Conservation (phyloP, 2,888 invertebrate genomes). For the Chymomyza procnemis region DNA sequence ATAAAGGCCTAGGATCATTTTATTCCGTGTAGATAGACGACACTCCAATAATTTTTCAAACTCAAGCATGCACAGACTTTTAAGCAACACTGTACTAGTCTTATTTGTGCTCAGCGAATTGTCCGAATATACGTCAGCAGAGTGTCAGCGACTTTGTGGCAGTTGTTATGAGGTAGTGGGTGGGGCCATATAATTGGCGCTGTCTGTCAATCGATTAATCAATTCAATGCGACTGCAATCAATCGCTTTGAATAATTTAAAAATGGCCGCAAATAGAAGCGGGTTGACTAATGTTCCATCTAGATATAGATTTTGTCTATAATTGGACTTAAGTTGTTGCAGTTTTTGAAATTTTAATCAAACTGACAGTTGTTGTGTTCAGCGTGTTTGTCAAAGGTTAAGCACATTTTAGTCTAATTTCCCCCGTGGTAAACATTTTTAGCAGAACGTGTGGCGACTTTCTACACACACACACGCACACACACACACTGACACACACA, state of each 20-base stretch:
- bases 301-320: neutral
- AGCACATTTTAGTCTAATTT: slow-evolving; percentile 57
- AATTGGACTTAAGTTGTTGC: neutral
- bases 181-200: neutral
- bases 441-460: neutral
- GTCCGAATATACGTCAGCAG: neutral
- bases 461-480: neutral
- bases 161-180: slow-evolving; percentile 1
- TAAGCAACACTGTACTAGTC: too few relatives aligned
- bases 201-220: slow-evolving; percentile 30
- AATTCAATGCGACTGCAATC: slow-evolving; percentile 38
- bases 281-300: neutral
- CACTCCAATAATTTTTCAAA: too few relatives aligned
- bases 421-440: slow-evolving; percentile 57
- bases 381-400: slow-evolving; percentile 1
- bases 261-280: slow-evolving; percentile 22
- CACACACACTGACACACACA: neutral
- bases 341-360: neutral
- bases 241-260: slow-evolving; percentile 66
- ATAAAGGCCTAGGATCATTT: too few relatives aligned
- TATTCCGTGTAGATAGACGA: too few relatives aligned
- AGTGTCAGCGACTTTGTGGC: slow-evolving; percentile 31
- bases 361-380: neutral
- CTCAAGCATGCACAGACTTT: too few relatives aligned
- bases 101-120: neutral